phyloP scores from a whole-genome alignment of 1,140 invertebrate genomes.

The Ridgeia piscesae region DNA sequence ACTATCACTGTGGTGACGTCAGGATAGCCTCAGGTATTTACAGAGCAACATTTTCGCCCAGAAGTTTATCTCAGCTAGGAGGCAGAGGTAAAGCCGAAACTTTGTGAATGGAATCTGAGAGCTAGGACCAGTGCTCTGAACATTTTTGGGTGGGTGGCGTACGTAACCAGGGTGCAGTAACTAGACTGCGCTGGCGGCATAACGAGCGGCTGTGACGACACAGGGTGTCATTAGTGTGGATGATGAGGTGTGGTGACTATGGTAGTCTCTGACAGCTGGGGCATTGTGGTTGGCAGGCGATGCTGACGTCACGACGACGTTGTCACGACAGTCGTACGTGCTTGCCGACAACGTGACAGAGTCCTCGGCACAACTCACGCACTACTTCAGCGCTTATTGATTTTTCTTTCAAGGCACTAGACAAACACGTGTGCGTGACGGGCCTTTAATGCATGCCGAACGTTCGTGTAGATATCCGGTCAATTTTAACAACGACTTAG shows the following conservation, averaged over 20 bases:
- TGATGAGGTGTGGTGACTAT: background rate
- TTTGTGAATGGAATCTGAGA: background rate
- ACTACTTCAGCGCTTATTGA: background rate
- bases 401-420: background rate
- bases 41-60: background rate
- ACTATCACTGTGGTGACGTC: background rate
- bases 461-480: conserved; percentile 3
- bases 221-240: background rate
- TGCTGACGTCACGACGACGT: background rate
- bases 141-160: background rate
- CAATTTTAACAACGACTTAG: conserved; percentile 6
- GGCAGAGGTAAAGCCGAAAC: background rate
- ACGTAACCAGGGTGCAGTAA: background rate
- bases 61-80: background rate
- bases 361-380: background rate
- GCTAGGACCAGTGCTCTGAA: background rate
- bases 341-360: background rate
- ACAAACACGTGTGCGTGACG: conserved; percentile 3
- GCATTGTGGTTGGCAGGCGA: background rate
- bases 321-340: background rate
- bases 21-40: background rate
- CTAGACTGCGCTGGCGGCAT: background rate
- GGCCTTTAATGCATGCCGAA: background rate
- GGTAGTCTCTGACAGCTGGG: background rate
- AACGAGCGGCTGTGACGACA: background rate